Conservation (phyloP, 2,113 vertebrate genomes). For the Coracopsis vasa region DNA sequence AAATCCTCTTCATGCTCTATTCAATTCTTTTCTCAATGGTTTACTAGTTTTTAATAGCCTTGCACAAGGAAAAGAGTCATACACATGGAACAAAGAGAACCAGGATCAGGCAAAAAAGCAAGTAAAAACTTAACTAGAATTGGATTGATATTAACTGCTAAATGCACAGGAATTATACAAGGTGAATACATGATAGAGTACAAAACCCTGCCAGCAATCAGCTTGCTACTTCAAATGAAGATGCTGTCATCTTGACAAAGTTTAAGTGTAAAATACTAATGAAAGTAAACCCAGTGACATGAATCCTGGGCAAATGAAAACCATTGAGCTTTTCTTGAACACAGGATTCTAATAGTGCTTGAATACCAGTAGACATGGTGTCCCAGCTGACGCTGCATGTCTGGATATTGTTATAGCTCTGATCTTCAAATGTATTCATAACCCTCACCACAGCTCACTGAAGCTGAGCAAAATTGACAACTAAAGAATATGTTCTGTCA, state of each 20-base stretch:
- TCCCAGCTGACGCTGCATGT: neutral
- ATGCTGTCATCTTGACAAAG: neutral
- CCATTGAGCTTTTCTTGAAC: neutral
- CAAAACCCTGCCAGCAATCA: neutral
- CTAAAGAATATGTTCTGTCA: neutral
- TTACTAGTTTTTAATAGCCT: neutral
- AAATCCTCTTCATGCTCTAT: neutral
- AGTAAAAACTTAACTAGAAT: neutral
- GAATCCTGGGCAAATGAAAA: neutral
- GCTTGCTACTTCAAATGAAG: neutral
- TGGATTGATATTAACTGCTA: neutral
- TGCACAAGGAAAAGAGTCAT: neutral
- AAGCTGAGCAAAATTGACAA: neutral
- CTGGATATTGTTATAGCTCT: neutral
- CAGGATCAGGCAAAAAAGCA: neutral
- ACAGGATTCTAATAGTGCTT: neutral
- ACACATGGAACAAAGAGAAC: neutral
- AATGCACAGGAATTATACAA: neutral
- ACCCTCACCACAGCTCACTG: neutral
- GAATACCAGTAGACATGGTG: neutral
- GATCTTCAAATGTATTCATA: neutral
- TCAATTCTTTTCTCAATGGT: neutral
- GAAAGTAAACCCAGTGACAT: neutral
- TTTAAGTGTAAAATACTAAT: neutral
- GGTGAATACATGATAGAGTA: neutral